phyloP scores from a whole-genome alignment of 2,113 vertebrate species.

The Pardalotus punctatus region DNA sequence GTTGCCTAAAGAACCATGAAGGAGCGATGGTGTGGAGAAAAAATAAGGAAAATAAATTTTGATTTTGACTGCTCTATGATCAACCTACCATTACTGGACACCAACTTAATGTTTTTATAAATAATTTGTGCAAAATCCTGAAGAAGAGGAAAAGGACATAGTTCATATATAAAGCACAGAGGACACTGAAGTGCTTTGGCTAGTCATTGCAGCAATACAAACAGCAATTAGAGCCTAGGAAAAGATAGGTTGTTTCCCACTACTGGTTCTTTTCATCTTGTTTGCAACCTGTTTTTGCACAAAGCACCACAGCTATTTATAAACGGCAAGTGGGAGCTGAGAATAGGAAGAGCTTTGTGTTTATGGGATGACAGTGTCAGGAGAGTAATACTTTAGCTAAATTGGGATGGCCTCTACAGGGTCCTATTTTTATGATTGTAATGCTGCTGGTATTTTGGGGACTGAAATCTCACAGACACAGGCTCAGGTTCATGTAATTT shows the following conservation, averaged over 20 bases:
- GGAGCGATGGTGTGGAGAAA: background rate
- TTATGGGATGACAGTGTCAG: slow-evolving; percentile 7
- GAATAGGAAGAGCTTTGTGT: slow-evolving; percentile 24
- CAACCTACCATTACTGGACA: background rate
- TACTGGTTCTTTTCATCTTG: background rate
- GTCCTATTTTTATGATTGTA: background rate
- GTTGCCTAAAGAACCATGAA: background rate
- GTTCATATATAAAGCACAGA: background rate
- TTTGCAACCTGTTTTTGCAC: slow-evolving; percentile 24
- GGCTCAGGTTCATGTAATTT: background rate
- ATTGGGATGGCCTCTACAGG: slow-evolving; percentile 15
- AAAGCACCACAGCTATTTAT: slow-evolving; percentile 16
- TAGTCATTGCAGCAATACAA: background rate
- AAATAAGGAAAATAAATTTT: background rate
- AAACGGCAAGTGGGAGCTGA: slow-evolving; percentile 3
- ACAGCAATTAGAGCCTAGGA: background rate
- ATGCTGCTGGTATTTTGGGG: slow-evolving; percentile 1
- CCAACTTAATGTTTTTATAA: background rate
- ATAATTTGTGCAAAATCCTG: background rate
- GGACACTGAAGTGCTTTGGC: background rate
- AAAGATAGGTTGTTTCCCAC: background rate
- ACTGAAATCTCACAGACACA: background rate
- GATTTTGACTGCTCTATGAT: background rate
- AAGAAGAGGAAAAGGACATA: background rate
- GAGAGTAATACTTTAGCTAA: slow-evolving; percentile 31